phyloP scores from a whole-genome alignment of 2,797 vertebrate species.

The Phoeniculus purpureus region DNA sequence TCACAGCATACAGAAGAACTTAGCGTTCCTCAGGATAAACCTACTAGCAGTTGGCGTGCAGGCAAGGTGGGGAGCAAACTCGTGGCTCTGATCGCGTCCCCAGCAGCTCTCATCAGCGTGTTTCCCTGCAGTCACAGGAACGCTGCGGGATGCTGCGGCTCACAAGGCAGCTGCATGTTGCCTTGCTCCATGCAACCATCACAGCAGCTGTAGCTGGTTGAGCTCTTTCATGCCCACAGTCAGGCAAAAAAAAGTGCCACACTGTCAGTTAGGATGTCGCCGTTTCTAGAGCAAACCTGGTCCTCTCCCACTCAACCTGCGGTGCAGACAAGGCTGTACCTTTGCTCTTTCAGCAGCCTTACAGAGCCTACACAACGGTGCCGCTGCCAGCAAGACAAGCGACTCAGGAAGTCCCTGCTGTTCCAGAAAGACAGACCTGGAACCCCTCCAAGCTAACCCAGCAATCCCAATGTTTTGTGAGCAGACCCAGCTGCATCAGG shows the following conservation, averaged over 20 bases:
- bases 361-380: background rate
- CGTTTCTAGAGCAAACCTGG: background rate
- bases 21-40: background rate
- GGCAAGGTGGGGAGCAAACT: background rate
- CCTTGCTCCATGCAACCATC: background rate
- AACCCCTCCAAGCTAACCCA: background rate
- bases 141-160: accelerated
- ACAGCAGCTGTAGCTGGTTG: background rate
- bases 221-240: background rate
- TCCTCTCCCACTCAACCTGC: accelerated
- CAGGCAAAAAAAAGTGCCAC: background rate
- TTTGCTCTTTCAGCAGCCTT: background rate
- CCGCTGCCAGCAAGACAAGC: background rate
- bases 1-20: background rate
- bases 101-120: background rate
- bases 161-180: background rate
- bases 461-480: background rate
- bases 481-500: background rate
- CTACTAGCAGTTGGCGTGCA: background rate
- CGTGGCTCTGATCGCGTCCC: background rate
- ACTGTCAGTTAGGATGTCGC: background rate
- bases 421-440: background rate
- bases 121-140: background rate
- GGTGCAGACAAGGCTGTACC: background rate
- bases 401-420: background rate